Evolutionary conservation across 35 echinoderm and acorn worm species (phyloP).

Genomic region (Amphiura filiformis): DNA sequence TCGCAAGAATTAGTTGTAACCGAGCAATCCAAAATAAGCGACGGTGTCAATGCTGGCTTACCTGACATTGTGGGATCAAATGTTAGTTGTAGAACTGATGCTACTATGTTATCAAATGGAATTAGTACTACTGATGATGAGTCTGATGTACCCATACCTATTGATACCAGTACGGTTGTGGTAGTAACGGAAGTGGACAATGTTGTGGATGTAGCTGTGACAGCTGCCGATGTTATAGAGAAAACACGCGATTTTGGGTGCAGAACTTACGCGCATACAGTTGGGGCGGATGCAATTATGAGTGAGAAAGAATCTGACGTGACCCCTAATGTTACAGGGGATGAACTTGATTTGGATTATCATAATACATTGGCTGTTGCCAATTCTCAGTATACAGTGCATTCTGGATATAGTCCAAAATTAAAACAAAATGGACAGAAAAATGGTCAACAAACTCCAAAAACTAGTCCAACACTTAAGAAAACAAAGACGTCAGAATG

Average conservation of each 20-base stretch:
- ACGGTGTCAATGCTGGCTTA: neutral
- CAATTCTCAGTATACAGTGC: conserved; percentile 79
- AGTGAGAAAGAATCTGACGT: conserved; percentile 87
- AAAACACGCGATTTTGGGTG: conserved; percentile 79
- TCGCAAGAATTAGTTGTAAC: neutral
- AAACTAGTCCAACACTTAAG: conserved; percentile 61
- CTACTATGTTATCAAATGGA: neutral
- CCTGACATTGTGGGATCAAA: neutral
- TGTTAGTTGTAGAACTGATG: conserved; percentile 15
- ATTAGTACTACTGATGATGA: neutral
- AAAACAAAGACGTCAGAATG: conserved; percentile 43
- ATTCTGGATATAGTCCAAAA: conserved; percentile 97
- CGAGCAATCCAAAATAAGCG: neutral
- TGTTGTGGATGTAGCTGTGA: conserved; percentile 35
- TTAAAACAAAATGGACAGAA: conserved; percentile 58
- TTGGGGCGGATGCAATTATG: conserved; percentile 90
- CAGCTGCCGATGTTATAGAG: conserved; percentile 22
- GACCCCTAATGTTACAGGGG: conserved; percentile 67
- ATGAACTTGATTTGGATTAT: conserved; percentile 84
- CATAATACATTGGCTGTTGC: neutral
- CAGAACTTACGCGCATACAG: conserved; percentile 91
- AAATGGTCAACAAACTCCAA: conserved; percentile 53
- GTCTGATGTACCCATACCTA: conserved; percentile 58
- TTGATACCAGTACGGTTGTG: conserved; percentile 90
- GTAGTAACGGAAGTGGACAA: conserved; percentile 82